Evolutionary conservation across 2,113 vertebrate species (phyloP), one percentile per base, ranked within the genome.

Genomic region (Saccopteryx leptura): DNA sequence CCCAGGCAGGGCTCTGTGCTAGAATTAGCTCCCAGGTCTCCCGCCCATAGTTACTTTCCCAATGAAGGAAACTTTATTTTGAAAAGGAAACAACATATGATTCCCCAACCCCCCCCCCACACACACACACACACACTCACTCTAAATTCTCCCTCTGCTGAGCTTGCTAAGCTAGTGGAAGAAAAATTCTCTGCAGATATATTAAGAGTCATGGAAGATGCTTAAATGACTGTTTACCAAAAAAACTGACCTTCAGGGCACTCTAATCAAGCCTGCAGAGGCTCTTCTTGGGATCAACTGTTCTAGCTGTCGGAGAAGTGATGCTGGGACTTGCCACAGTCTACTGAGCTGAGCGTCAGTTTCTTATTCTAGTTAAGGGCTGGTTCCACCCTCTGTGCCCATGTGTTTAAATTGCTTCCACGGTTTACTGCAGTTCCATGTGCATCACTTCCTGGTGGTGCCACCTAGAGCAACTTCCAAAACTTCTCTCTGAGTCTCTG

Each of bases 41-140:
- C 46, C 24, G 10, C 58, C 18, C 0, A 0, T 13, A 56, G 24
- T 8, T 4, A 46, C 1, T 33, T 8, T 50, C 46, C 75, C n/a
- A 13, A 14, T 46, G 61, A 12, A 21, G 4, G 17, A 39, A 39
- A 7, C 7, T 14, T 85, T n/a, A 58, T 50, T 80, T 23, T 81
- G 46, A 13, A 84, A 88, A 80, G 26, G 14, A 84, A 68, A 54
- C 8, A 68, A 54, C 8, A 6, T 9, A 10, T 5, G 60, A 31
- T 75, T 72, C 24, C 6, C 54, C 3, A 39, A 39, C 39, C 39
- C 2, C 39, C 39, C 39, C 39, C 39, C 39, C 39, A 39, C 3
- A 39, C 39, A 39, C 39, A 39, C 39, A 39, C 52, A 4, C 9
- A 19, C 19, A 39, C 11, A 33, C n/a, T 28, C 33, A 52, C 39